Conservation (phyloP, 2,113 vertebrate genomes). For the Ctenodactylus gundi region DNA sequence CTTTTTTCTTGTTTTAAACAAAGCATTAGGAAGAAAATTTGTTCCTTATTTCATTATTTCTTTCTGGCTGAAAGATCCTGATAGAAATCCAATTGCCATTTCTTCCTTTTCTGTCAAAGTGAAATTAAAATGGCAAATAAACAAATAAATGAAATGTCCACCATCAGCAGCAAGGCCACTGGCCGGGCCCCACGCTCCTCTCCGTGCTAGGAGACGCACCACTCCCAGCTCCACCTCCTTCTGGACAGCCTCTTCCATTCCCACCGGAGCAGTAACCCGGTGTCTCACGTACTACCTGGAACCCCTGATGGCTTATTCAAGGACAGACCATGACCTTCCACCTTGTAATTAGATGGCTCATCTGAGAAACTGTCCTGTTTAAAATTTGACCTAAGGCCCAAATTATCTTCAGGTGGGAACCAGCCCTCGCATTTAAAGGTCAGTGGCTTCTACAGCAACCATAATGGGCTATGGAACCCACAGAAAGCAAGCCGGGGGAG, state of each 20-base stretch:
- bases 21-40: conserved; percentile 77
- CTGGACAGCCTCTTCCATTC: background rate
- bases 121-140: conserved; percentile 56
- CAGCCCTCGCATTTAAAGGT: background rate
- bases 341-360: background rate
- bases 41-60: conserved; percentile 74
- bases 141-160: background rate
- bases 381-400: background rate
- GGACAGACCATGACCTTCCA: background rate
- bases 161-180: background rate
- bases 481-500: background rate
- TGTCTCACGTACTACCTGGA: background rate
- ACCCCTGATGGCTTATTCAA: background rate
- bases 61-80: conserved; percentile 69
- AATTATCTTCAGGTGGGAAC: background rate
- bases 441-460: background rate
- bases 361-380: background rate
- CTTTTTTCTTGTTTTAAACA: too few relatives aligned
- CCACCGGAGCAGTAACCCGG: background rate
- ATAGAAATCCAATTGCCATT: conserved; percentile 69
- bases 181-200: background rate
- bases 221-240: background rate
- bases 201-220: background rate
- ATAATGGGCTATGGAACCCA: background rate
- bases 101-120: conserved; percentile 76